Evolutionary conservation across 2,888 invertebrate genomes (phyloP), one percentile per base, ranked within the genome.

Genomic region (Plagodis pulveraria): DNA sequence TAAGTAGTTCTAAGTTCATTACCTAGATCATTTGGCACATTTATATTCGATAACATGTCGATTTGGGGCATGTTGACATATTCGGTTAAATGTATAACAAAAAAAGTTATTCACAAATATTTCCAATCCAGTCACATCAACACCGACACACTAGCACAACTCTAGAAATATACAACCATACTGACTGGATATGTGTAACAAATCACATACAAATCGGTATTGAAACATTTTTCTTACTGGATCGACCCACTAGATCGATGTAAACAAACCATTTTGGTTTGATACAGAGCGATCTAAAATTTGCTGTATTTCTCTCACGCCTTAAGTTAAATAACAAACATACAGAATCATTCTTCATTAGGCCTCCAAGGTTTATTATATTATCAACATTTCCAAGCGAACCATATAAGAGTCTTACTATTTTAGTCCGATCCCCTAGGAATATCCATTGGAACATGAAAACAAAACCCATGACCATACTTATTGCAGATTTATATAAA

Each of bases 1-100:
- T 58, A 53, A 54, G 34, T 58, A 58, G 6, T 8, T 41, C 50
- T 50, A 59, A 7, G n/a, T 55, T 49, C 40, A 34, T 6, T 40
- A 40, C 5, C 10, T 46, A 33, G 22, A 6, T 38, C 48, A 46
- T 59, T 59, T 60, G 60, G 60, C 60, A 60, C 60, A 47, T 12
- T 50, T 48, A 45, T 46, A 59, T 56, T 59, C 59, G 55, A 59
- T 55, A 40, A 50, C 2, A 12, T 46, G 33, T 35, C n/a, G 6
- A 49, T 44, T 51, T 60, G 55, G 60, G 60, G 56, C 56, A 51
- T 42, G 45, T 43, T 12, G n/a, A 40, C 38, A 34, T 43, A 33
- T 45, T 48, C 22, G 10, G 52, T 49, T 44, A 53, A 49, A 22
- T 43, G 43, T 38, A 11, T 38, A 38, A 51, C 51, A 46, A 9